Percentiles rank a stretch among this genome's conserved stretches.
Evolutionary conservation across 2,113 vertebrate species (phyloP).

Genomic region (Recurvirostra avosetta): DNA sequence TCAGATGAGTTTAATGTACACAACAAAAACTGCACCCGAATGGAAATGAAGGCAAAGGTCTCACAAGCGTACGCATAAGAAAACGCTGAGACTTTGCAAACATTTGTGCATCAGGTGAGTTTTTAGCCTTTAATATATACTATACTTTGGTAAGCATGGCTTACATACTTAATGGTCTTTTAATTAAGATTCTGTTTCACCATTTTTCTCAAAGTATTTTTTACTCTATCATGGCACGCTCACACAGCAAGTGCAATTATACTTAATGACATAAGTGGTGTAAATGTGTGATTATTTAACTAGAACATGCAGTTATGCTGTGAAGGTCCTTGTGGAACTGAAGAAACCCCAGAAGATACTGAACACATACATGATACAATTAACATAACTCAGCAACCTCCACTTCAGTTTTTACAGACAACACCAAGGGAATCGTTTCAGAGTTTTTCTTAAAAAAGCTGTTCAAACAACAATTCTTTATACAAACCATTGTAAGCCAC

Average conservation of each 20-base stretch:
- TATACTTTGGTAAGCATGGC: neutral
- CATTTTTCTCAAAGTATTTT: slow-evolving; percentile 34
- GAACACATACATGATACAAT: neutral
- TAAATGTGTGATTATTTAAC: slow-evolving; percentile 59
- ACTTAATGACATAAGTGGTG: slow-evolving; percentile 54
- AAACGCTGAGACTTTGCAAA: neutral
- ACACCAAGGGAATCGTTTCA: neutral
- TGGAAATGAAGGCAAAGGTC: neutral
- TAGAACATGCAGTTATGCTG: slow-evolving; percentile 21
- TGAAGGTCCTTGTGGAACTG: slow-evolving; percentile 44
- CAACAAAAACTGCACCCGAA: neutral
- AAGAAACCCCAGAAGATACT: neutral
- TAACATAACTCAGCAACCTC: neutral
- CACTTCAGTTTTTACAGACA: neutral
- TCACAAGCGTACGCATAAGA: neutral
- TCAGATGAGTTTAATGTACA: neutral
- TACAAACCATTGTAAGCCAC: neutral
- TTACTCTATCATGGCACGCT: neutral
- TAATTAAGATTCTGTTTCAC: slow-evolving; percentile 23
- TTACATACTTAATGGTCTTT: neutral
- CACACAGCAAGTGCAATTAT: slow-evolving; percentile 32
- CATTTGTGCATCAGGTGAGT: neutral
- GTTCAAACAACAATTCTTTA: neutral
- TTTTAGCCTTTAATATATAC: neutral
- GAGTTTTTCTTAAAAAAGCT: neutral